Evolutionary conservation across 2,797 vertebrate species (phyloP).

Genomic region (Scyliorhinus canicula): DNA sequence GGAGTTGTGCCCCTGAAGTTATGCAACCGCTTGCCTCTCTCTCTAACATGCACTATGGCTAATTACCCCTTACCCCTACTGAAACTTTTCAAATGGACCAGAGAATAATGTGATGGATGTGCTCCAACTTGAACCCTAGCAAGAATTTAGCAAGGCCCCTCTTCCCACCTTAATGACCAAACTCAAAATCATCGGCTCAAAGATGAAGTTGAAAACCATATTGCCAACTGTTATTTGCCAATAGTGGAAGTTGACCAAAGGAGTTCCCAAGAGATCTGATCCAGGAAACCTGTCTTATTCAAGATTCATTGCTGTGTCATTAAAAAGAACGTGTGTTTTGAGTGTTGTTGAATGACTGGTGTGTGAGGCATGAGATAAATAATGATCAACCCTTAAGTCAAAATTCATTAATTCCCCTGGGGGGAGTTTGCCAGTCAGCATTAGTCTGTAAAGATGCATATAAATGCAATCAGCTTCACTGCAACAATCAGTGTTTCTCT

Average conservation of each 20-base stretch:
- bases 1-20: neutral
- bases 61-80: neutral
- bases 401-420: neutral
- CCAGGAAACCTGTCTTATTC: neutral
- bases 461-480: neutral
- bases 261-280: neutral
- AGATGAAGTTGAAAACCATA: neutral
- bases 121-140: neutral
- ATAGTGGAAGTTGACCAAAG: neutral
- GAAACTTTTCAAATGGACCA: neutral
- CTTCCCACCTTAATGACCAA: neutral
- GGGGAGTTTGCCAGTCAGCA: neutral
- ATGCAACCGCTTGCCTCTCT: neutral
- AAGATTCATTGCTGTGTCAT: neutral
- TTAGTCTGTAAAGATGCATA: neutral
- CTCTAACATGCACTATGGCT: neutral
- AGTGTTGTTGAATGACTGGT: neutral
- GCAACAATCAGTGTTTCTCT: neutral
- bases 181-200: neutral
- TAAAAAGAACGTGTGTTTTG: neutral
- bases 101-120: neutral
- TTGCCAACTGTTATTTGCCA: neutral
- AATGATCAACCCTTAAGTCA: neutral
- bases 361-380: neutral
- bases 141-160: neutral